Evolutionary conservation across 2,888 invertebrate species (phyloP).

Genomic region (Cantharis nigra): DNA sequence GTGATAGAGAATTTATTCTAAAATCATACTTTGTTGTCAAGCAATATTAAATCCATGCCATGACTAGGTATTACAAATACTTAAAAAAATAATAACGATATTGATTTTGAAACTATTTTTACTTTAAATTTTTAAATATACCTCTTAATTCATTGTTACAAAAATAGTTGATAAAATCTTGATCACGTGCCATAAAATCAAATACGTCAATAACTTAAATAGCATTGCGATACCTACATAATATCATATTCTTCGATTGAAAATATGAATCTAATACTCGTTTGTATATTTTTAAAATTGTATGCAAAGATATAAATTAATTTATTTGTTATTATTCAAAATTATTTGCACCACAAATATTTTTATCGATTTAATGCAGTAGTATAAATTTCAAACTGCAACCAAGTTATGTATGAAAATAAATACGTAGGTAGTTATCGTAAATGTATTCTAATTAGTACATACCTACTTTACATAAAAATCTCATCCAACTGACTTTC

Average conservation of each 20-base stretch:
- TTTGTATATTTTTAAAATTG: too few relatives aligned
- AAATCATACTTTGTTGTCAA: neutral
- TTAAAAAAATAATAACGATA: neutral
- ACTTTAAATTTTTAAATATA: neutral
- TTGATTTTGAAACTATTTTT: neutral
- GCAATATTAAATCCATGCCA: neutral
- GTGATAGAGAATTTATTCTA: neutral
- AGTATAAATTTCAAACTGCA: neutral
- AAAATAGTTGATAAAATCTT: neutral
- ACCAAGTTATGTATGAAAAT: neutral
- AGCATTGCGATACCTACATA: neutral
- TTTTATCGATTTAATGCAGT: neutral
- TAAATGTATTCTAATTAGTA: neutral
- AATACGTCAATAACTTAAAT: neutral
- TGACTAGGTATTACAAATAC: neutral
- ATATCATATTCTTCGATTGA: neutral
- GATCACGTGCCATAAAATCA: neutral
- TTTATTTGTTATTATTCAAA: neutral
- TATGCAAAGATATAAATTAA: neutral
- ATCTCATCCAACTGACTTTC: neutral
- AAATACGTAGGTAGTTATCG: neutral
- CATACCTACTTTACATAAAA: neutral
- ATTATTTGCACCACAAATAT: neutral
- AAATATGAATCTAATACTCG: neutral
- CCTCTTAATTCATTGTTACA: neutral